These are phyloP conservation scores for Oopsacas minuta DNA, from an alignment of 37 sponge, comb jelly and placozoan species.

Conservation along the genomic window DNA sequence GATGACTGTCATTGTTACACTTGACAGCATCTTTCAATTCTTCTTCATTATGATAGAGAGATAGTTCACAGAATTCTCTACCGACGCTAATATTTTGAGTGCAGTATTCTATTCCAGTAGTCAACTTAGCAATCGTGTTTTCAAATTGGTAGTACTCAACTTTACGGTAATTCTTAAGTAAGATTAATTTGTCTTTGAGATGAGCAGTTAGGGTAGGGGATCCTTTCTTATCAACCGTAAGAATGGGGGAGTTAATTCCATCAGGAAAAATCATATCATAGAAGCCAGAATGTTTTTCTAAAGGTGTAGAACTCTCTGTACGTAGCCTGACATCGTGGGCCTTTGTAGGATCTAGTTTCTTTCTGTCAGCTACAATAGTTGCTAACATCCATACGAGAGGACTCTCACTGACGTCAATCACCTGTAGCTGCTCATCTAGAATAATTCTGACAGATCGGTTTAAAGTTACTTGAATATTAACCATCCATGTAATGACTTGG, in stretches of 20 bases:
- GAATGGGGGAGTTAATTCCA: background rate
- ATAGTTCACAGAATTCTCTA: background rate
- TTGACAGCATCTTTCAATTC: background rate
- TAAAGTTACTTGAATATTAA: background rate
- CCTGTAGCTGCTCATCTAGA: background rate
- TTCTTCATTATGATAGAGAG: background rate
- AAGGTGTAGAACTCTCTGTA: background rate
- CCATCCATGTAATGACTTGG: background rate
- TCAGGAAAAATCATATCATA: background rate
- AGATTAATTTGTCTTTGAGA: background rate
- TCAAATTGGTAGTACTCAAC: background rate
- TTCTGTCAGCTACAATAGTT: background rate
- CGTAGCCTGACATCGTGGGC: background rate
- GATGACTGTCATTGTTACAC: background rate
- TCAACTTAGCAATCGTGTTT: background rate
- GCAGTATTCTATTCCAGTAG: background rate
- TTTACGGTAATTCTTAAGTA: background rate
- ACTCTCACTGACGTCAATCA: background rate
- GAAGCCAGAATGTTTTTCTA: background rate
- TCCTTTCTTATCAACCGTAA: background rate
- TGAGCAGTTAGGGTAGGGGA: background rate
- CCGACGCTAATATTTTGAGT: background rate
- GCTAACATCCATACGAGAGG: background rate
- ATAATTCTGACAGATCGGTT: background rate
- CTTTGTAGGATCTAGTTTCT: background rate